phyloP scores from a whole-genome alignment of 2,888 invertebrate genomes.

The Cynaeus angustus region DNA sequence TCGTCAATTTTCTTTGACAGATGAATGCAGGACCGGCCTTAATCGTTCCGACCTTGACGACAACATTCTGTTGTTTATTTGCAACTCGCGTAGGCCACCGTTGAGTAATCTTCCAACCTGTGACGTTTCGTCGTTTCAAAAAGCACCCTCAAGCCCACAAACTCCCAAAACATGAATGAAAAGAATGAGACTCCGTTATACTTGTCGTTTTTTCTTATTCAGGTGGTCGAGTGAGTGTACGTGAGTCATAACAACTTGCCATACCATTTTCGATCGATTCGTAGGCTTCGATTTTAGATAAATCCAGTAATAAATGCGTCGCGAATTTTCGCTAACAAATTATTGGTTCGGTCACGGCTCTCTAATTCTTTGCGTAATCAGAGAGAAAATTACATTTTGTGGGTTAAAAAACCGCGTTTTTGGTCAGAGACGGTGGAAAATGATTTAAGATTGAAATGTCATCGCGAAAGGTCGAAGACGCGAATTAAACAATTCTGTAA shows the following conservation, averaged over 20 bases:
- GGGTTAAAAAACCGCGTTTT: not conserved
- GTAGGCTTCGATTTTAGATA: constrained; percentile 35
- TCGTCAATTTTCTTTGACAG: constrained; percentile 6
- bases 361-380: not conserved
- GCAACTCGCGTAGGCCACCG: constrained; percentile 26
- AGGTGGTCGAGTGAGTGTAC: not conserved
- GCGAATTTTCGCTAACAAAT: constrained; percentile 17
- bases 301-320: constrained; percentile 26
- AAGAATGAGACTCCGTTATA: constrained; percentile 12
- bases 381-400: not conserved
- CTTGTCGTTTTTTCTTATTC: not conserved
- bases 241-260: constrained; percentile 60
- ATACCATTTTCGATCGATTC: constrained; percentile 59
- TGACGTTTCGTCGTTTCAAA: not conserved
- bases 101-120: constrained; percentile 13
- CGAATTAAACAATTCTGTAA: not conserved
- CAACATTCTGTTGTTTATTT: constrained; percentile 39
- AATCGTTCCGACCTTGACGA: constrained; percentile 39
- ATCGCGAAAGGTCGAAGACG: constrained; percentile 2
- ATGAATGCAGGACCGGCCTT: constrained; percentile 39
- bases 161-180: constrained; percentile 1
- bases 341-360: not conserved
- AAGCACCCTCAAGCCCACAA: not conserved
- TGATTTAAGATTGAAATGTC: constrained; percentile 4
- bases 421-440: not conserved